These are phyloP conservation scores for Datnioides undecimradiatus DNA, from an alignment of 2,113 vertebrate genomes.

Conservation along the genomic window DNA sequence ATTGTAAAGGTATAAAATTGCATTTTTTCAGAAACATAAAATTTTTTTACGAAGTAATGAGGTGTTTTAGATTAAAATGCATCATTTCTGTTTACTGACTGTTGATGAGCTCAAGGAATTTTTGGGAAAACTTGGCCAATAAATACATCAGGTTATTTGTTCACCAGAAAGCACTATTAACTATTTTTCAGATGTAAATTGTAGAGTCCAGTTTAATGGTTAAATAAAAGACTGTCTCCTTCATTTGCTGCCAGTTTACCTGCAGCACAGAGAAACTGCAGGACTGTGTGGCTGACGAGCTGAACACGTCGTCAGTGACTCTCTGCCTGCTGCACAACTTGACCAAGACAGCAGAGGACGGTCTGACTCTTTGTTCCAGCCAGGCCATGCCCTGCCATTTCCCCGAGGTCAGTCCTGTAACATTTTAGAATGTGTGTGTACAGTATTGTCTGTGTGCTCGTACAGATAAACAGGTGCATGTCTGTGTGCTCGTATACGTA, in stretches of 20 bases:
- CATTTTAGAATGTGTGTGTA: conserved; percentile 35
- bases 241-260: conserved; percentile 85
- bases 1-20: not conserved
- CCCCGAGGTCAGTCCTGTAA: conserved; percentile 88
- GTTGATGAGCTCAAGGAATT: not conserved
- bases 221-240: conserved; percentile 22
- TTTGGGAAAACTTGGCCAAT: too few species aligned
- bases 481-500: not conserved
- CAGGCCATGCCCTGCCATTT: conserved; percentile 89
- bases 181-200: too few species aligned
- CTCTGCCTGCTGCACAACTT: conserved; percentile 89
- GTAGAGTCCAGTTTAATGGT: not conserved
- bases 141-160: too few species aligned
- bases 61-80: not conserved
- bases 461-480: not conserved
- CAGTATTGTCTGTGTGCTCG: not conserved
- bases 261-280: conserved; percentile 87
- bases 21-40: not conserved
- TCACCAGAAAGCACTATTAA: too few species aligned
- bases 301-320: conserved; percentile 85
- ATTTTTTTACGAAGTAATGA: too few species aligned
- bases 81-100: not conserved
- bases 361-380: conserved; percentile 83
- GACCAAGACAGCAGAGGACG: conserved; percentile 84
- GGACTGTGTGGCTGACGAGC: conserved; percentile 84